These are phyloP conservation scores for Eufriesea mexicana DNA, from an alignment of 1,140 invertebrate genomes.

Conservation along the genomic window DNA sequence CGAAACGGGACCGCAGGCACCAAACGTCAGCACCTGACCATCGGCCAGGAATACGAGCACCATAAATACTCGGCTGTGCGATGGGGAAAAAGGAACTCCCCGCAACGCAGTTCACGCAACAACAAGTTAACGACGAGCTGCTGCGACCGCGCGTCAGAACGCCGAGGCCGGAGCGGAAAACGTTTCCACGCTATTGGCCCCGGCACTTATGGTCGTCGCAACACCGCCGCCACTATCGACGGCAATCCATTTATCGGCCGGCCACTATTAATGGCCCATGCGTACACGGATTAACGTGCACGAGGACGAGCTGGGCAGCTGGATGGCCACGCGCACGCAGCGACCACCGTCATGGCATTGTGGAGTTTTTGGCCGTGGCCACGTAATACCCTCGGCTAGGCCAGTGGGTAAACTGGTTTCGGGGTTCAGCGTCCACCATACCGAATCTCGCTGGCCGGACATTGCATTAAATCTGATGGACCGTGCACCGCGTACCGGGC, in stretches of 20 bases:
- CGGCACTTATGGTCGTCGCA: conserved; percentile 49
- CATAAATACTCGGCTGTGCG: neutral
- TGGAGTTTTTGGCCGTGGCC: conserved; percentile 45
- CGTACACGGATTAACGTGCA: conserved; percentile 65
- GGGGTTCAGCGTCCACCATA: conserved; percentile 27
- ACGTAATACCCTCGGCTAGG: conserved; percentile 22
- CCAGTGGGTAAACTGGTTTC: conserved; percentile 39
- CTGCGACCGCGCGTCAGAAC: conserved; percentile 8
- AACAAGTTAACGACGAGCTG: conserved; percentile 31
- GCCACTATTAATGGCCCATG: conserved; percentile 64
- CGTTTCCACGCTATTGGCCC: conserved; percentile 60
- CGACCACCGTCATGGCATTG: conserved; percentile 18
- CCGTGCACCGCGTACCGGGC: neutral
- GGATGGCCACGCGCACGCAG: too few relatives aligned
- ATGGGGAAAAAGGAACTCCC: neutral
- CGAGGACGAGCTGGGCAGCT: conserved; percentile 6
- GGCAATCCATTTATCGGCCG: conserved; percentile 64
- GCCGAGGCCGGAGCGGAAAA: conserved; percentile 1
- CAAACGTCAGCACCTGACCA: too few relatives aligned
- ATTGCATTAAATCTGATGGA: conserved; percentile 42
- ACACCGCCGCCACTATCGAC: conserved; percentile 52
- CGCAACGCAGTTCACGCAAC: neutral
- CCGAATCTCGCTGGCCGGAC: conserved; percentile 5
- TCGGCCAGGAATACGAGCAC: neutral
- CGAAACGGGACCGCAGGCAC: too few relatives aligned